Conservation (phyloP, 2,888 invertebrate species). For the Agriotes lineatus region DNA sequence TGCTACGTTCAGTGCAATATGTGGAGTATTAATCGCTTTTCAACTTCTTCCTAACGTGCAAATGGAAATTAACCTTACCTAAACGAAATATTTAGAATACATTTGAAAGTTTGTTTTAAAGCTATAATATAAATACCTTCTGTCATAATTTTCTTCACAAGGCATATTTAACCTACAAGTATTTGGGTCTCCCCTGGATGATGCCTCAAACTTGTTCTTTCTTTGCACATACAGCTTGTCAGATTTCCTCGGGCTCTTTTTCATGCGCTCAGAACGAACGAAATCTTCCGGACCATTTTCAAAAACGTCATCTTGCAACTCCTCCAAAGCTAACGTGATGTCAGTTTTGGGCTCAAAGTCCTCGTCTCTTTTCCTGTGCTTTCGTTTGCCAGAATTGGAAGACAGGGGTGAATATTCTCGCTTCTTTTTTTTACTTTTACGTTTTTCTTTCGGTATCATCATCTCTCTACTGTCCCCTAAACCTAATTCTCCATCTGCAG, state of each 20-base stretch:
- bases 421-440: conserved; percentile 64
- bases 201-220: conserved; percentile 63
- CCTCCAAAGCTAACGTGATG: conserved; percentile 64
- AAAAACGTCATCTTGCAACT: conserved; percentile 66
- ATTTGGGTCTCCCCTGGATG: conserved; percentile 50
- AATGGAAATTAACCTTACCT: no score
- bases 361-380: conserved; percentile 62
- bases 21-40: no score
- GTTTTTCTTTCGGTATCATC: conserved; percentile 66
- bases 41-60: no score
- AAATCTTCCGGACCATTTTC: conserved; percentile 60
- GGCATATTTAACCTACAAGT: conserved; percentile 53
- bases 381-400: conserved; percentile 56
- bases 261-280: conserved; percentile 55
- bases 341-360: conserved; percentile 63
- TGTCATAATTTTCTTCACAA: conserved; percentile 50
- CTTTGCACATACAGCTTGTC: conserved; percentile 65
- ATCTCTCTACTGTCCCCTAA: conserved; percentile 65
- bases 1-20: no score
- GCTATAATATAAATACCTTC: conserved; percentile 52
- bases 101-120: no score
- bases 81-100: no score
- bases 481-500: conserved; percentile 48
- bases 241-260: conserved; percentile 60
- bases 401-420: conserved; percentile 58